phyloP scores from a whole-genome alignment of 2,113 vertebrate species.

The Gopherus flavomarginatus region DNA sequence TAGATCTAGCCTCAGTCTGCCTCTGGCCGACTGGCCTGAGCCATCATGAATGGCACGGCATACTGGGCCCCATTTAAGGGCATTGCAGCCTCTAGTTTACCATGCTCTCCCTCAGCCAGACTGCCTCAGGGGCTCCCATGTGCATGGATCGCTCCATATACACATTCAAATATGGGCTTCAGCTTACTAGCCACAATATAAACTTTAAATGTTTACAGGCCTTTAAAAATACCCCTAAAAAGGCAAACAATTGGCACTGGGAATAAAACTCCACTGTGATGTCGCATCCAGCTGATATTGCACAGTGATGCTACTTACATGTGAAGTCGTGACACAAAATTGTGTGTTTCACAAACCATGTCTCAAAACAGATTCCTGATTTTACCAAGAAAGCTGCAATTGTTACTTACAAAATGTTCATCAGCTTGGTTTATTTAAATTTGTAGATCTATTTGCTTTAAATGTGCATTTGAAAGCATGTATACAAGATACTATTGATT shows the following conservation, averaged over 20 bases:
- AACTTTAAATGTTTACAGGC: background rate
- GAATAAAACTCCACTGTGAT: background rate
- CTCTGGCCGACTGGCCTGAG: background rate
- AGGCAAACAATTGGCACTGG: background rate
- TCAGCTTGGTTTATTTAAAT: background rate
- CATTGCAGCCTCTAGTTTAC: background rate
- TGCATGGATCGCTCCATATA: background rate
- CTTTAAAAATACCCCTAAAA: background rate
- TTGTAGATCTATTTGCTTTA: background rate
- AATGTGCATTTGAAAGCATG: background rate
- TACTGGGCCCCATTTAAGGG: background rate
- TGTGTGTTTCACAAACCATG: background rate
- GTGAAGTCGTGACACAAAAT: background rate
- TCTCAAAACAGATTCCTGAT: background rate
- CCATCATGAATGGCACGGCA: background rate
- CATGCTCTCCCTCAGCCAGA: background rate
- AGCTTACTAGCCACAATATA: background rate
- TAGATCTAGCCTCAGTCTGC: background rate
- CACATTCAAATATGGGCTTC: background rate
- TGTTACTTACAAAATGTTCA: background rate
- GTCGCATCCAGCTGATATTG: background rate
- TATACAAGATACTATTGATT: background rate
- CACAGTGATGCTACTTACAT: background rate
- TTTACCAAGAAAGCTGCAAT: background rate
- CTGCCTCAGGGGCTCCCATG: background rate